Evolutionary conservation across 1,140 invertebrate genomes (phyloP).

Genomic region (Vanessa tameamea): DNA sequence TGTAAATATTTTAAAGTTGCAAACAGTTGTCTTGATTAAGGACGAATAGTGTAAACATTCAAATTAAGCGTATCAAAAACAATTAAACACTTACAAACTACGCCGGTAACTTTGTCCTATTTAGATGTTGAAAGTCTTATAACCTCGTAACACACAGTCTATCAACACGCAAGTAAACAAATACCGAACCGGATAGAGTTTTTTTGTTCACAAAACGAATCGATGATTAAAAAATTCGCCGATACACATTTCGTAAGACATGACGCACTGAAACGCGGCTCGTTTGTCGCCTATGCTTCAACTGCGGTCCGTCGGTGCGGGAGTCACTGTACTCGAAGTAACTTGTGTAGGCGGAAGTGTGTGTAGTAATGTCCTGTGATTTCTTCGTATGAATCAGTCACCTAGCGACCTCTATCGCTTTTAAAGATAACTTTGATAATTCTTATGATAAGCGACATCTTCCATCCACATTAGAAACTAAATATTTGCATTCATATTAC

Average conservation of each 20-base stretch:
- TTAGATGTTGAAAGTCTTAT: constrained; percentile 22
- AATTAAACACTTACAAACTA: constrained; percentile 44
- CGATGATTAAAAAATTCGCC: constrained; percentile 40
- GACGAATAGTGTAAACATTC: constrained; percentile 17
- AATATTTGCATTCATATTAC: no score
- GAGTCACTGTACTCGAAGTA: constrained; percentile 42
- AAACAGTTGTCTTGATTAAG: not conserved
- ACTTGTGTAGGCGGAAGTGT: constrained; percentile 49
- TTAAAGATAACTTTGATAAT: not conserved
- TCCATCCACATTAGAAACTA: not conserved
- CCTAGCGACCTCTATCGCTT: constrained; percentile 33
- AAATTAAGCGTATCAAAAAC: constrained; percentile 34
- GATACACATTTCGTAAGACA: constrained; percentile 39
- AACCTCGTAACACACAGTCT: constrained; percentile 30
- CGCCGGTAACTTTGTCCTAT: constrained; percentile 35
- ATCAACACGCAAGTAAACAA: constrained; percentile 32
- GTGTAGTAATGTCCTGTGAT: constrained; percentile 40
- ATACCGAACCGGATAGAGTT: constrained; percentile 26
- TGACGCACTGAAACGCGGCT: constrained; percentile 39
- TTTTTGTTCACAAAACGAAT: constrained; percentile 42
- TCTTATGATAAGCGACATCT: constrained; percentile 19
- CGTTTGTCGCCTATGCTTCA: constrained; percentile 37
- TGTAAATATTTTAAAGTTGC: not conserved
- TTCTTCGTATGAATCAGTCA: constrained; percentile 32
- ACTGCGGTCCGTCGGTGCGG: constrained; percentile 36